Evolutionary conservation across 2,113 vertebrate genomes (phyloP), one percentile per base, ranked within the genome.

Genomic region (Dicentrarchus labrax): DNA sequence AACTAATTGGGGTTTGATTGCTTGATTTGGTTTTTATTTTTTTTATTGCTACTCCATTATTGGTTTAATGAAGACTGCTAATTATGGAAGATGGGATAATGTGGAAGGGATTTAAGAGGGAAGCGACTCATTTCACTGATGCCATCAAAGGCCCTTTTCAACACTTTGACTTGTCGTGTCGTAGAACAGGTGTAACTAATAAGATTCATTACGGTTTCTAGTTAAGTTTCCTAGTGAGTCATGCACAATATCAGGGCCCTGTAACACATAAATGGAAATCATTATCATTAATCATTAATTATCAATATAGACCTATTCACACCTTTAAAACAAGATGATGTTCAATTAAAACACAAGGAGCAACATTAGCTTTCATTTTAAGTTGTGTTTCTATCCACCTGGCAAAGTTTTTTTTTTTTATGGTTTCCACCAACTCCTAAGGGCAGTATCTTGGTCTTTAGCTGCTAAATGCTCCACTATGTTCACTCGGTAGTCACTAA

Each of bases 1-100:
- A 74, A 22, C 38, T 73, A 66, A 86, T 60, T 78, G 43, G 48
- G 30, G 39, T 76, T 78, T 73, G 36, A 84, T 87, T 78, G 24
- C 61, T 76, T 48, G 71, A 50, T 83, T 76, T 70, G 13, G 38
- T 45, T 83, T 70, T 60, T 65, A 2, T 71, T 71, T 16, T 53
- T 60, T 30, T 9, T 59, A 72, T 60, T 60, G 45, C 48, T 17
- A 10, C n/a, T 62, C 22, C n/a, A 38, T 53, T 73, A 59, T 64
- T 59, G 76, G 67, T 82, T 78, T 43, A 76, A 78, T 69, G 54
- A 72, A 51, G 22, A 51, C 48, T 39, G 41, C 10, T 75, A 67
- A 82, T 83, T 70, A 71, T 81, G 45, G 79, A 86, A 83, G 41
- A 56, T 54, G 10, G 24, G 39, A 48, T 47, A 59, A 77, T 65